phyloP scores from a whole-genome alignment of 1,140 invertebrate genomes.

The Steinernema feltiae region DNA sequence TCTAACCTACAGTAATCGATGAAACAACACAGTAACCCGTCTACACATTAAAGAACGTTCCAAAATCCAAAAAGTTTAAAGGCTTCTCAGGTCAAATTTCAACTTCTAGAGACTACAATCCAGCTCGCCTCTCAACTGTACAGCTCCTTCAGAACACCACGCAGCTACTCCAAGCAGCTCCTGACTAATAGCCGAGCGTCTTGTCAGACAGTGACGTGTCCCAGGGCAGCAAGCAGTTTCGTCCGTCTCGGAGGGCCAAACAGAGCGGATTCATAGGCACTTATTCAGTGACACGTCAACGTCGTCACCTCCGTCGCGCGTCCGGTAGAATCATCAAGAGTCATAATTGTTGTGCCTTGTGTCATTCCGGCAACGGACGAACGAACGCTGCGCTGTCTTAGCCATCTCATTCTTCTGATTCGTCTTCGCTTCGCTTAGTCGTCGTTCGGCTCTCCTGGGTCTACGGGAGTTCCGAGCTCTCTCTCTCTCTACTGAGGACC shows the following conservation, averaged over 20 bases:
- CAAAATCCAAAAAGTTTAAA: no score
- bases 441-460: not conserved
- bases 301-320: not conserved
- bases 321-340: slow-evolving; percentile 11
- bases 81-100: no score
- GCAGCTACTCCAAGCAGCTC: not conserved
- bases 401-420: not conserved
- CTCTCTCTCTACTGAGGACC: no score
- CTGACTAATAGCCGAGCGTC: not conserved
- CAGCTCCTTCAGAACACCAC: no score
- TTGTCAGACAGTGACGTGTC: not conserved
- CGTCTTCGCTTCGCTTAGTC: not conserved
- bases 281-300: slow-evolving; percentile 14
- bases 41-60: no score
- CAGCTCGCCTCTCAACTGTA: no score
- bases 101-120: no score
- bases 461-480: no score
- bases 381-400: no score
- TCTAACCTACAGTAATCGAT: no score
- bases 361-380: slow-evolving; percentile 14
- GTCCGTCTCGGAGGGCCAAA: not conserved
- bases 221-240: no score
- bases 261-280: slow-evolving; percentile 11
- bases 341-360: slow-evolving; percentile 15
- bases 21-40: no score